phyloP scores from a whole-genome alignment of 2,888 invertebrate genomes.

The Pollenia amentaria region DNA sequence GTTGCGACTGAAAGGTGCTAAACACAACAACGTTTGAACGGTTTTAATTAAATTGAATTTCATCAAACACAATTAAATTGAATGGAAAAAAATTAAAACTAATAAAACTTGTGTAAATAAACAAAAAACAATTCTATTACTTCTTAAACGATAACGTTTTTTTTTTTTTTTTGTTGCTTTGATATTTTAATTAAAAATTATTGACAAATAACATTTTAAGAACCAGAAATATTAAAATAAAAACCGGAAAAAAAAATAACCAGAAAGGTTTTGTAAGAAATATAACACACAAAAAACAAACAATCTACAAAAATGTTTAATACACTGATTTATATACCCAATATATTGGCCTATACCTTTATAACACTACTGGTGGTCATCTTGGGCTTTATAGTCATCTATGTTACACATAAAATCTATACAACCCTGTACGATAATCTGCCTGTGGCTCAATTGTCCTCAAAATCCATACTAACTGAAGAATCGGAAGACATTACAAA shows the following conservation, averaged over 20 bases:
- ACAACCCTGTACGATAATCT: conserved; percentile 81
- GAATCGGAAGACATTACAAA: conserved; percentile 29
- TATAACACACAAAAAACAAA: neutral
- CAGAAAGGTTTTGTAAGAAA: neutral
- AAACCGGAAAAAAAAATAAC: conserved; percentile 5
- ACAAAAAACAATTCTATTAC: conserved; percentile 50
- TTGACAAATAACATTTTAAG: conserved; percentile 49
- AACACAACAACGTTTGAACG: conserved; percentile 44
- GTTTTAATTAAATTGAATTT: conserved; percentile 23
- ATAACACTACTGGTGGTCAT: conserved; percentile 81
- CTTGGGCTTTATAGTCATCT: conserved; percentile 82
- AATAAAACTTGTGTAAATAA: conserved; percentile 30
- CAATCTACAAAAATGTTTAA: conserved; percentile 78
- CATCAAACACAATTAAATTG: conserved; percentile 10
- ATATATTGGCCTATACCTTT: conserved; percentile 82
- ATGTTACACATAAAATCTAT: conserved; percentile 83
- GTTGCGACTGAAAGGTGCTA: conserved; percentile 51
- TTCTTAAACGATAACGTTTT: neutral
- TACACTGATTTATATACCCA: conserved; percentile 82
- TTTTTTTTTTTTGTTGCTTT: conserved; percentile 35
- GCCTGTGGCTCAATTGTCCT: conserved; percentile 76
- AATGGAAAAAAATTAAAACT: conserved; percentile 21
- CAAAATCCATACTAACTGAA: conserved; percentile 24
- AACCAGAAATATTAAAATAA: neutral
- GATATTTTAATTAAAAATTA: conserved; percentile 71